These are phyloP conservation scores for Chironomus tentans DNA, from an alignment of 2,888 invertebrate genomes.

Conservation along the genomic window DNA sequence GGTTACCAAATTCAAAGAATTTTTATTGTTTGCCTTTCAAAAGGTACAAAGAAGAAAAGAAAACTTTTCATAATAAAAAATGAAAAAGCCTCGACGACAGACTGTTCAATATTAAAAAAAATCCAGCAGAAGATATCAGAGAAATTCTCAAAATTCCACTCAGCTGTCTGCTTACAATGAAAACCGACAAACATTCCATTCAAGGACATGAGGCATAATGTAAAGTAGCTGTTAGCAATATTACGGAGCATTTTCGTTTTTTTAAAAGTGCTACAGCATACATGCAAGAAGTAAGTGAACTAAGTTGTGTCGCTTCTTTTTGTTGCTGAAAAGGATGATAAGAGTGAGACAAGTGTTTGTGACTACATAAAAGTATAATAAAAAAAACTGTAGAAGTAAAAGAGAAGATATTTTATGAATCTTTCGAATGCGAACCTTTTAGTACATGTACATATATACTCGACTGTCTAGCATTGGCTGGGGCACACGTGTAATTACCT, in stretches of 20 bases:
- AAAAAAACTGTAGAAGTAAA: not conserved
- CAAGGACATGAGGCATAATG: not conserved
- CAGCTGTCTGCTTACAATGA: too few relatives aligned
- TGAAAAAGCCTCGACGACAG: too few relatives aligned
- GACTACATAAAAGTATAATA: not conserved
- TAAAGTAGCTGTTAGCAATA: not conserved
- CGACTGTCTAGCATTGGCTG: slow-evolving; percentile 61
- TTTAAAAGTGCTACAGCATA: not conserved
- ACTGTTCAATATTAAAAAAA: too few relatives aligned
- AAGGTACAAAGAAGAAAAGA: too few relatives aligned
- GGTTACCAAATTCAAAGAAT: too few relatives aligned
- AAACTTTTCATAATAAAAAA: too few relatives aligned
- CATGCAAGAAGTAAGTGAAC: not conserved
- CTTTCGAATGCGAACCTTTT: slow-evolving; percentile 40
- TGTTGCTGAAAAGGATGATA: not conserved
- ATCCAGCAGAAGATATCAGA: too few relatives aligned
- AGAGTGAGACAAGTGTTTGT: not conserved
- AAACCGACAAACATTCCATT: too few relatives aligned
- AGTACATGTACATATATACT: slow-evolving; percentile 60
- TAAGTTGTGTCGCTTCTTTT: too few relatives aligned
- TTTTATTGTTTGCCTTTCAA: too few relatives aligned
- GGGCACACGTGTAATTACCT: slow-evolving; percentile 65
- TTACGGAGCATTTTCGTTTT: too few relatives aligned
- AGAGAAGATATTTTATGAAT: not conserved
- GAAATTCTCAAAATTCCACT: too few relatives aligned